Percentiles rank a stretch among this genome's conserved stretches.
Conservation (phyloP, 2,113 vertebrate genomes). For the Syngnathus floridae region DNA sequence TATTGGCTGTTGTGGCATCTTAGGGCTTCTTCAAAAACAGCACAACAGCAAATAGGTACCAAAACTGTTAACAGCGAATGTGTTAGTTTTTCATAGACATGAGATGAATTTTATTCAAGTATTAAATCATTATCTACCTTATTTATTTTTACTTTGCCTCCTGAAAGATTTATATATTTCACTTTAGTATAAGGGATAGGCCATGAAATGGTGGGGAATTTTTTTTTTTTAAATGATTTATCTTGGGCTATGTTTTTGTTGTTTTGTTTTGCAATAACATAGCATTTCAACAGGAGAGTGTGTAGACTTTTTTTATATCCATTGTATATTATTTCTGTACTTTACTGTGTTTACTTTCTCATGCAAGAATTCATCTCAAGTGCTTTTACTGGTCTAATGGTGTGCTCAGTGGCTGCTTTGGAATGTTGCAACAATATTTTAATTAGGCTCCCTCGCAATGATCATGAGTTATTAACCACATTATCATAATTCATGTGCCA, state of each 20-base stretch:
- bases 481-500: conserved; percentile 3
- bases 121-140: not conserved
- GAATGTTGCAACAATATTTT: not conserved
- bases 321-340: not conserved
- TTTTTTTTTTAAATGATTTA: too few relatives aligned
- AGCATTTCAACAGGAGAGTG: not conserved
- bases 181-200: too few relatives aligned
- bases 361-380: not conserved
- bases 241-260: too few relatives aligned
- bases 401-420: not conserved
- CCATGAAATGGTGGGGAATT: too few relatives aligned
- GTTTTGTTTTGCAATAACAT: too few relatives aligned
- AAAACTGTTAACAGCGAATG: too few relatives aligned
- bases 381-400: not conserved
- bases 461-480: conserved; percentile 1
- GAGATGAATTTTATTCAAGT: too few relatives aligned
- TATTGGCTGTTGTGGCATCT: not conserved
- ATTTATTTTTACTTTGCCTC: not conserved
- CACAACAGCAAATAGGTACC: not conserved
- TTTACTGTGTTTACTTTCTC: conserved; percentile 1
- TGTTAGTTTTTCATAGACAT: not conserved
- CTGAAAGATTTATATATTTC: not conserved
- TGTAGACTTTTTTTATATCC: not conserved
- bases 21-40: not conserved
- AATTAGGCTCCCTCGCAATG: not conserved